A percentile compares a stretch with the other conserved stretches of the same genome.
phyloP scores from a whole-genome alignment of 2,113 vertebrate genomes.

The Epinephelus moara region DNA sequence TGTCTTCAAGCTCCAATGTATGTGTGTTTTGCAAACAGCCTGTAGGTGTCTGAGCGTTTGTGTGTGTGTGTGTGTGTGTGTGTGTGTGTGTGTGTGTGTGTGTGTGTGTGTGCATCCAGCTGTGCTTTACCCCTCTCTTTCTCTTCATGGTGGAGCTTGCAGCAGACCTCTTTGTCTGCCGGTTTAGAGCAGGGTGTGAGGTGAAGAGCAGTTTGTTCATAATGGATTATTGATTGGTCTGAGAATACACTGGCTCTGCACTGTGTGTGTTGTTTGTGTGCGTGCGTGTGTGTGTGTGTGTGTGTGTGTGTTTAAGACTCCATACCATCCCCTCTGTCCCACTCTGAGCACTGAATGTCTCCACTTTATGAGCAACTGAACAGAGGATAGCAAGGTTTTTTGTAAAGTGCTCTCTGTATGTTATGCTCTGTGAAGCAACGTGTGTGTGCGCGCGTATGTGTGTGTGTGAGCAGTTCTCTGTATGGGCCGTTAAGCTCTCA shows the following conservation, averaged over 20 bases:
- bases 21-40: constrained; percentile 39
- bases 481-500: constrained; percentile 66
- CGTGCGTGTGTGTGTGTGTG: constrained; percentile 70
- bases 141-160: constrained; percentile 72
- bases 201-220: constrained; percentile 90
- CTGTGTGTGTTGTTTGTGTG: constrained; percentile 68
- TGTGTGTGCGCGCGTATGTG: constrained; percentile 21
- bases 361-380: constrained; percentile 74
- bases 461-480: constrained; percentile 60
- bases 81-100: constrained; percentile 37
- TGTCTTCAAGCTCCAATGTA: constrained; percentile 4
- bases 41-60: constrained; percentile 29
- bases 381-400: constrained; percentile 58
- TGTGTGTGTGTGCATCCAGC: constrained; percentile 57
- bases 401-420: constrained; percentile 70
- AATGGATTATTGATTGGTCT: constrained; percentile 96
- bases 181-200: constrained; percentile 83
- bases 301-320: constrained; percentile 75
- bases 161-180: constrained; percentile 84
- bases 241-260: constrained; percentile 85
- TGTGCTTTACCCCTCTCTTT: constrained; percentile 57
- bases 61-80: constrained; percentile 38
- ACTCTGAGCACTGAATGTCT: constrained; percentile 71
- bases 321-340: constrained; percentile 67
- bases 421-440: constrained; percentile 45